Base-by-base conservation (phyloP, 2,113 vertebrate genomes). In the Uria lomvia region DNA sequence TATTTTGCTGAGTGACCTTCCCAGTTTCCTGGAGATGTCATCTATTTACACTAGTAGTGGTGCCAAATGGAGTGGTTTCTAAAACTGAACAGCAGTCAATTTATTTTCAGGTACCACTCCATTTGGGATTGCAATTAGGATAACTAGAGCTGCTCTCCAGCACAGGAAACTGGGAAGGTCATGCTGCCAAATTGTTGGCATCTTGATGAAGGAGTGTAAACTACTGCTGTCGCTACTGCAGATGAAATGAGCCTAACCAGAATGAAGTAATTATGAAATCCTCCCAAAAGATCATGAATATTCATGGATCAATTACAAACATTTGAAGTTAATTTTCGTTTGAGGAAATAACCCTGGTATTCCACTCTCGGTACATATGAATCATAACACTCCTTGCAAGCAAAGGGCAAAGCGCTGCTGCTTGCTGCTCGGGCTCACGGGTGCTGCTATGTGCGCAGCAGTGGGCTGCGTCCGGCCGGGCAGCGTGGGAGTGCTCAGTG, bases 41-140 rank as follows among this genome's bases (percentile, higher is more conserved):
- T 58, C 90, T 85, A 10, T 94, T 94, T 74, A 78, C 10, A 8
- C 42, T 29, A 43, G 52, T 23, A 92, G 76, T 68, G 21, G 50
- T 27, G 81, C 66, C 90, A 94, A 73, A 85, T 32, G 60, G 84
- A 85, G 20, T 34, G 32, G 22, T 59, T 92, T 85, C 75, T 94
- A 88, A 91, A 95, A 86, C 56, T 60, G 75, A 95, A 76, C 90
- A 95, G 85, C 83, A 96, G 84, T 87, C 49, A 40, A 79, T 96
- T 87, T 92, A 32, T 91, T 73, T 94, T 96, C 92, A 95, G 66
- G 76, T 92, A 90, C 88, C 71, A 86, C 87, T 96, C 89, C 74
- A 84, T 97, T 96, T 92, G 40, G 71, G 94, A 93, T 91, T 92
- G 91, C 92, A 96, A 53, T 94, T 89, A 94, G 78, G 76, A 77